Percentiles rank a stretch among this genome's conserved stretches.
phyloP scores from a whole-genome alignment of 1,140 invertebrate genomes.

The Ridgeia piscesae region DNA sequence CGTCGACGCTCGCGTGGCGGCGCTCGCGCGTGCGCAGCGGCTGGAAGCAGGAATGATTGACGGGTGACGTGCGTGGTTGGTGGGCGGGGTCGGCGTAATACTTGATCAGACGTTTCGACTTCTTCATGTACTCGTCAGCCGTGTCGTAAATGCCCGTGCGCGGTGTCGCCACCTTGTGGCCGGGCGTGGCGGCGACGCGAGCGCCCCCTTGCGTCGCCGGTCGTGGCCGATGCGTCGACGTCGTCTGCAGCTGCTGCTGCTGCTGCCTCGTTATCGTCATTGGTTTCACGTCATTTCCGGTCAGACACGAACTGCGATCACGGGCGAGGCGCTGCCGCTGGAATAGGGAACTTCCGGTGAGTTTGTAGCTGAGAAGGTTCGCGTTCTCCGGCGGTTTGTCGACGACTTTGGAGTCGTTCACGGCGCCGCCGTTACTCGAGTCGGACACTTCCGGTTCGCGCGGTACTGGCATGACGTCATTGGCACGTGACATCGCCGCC shows the following conservation, averaged over 20 bases:
- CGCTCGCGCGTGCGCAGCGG: not conserved
- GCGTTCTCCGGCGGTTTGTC: not conserved
- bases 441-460: not conserved
- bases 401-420: not conserved
- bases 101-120: not conserved
- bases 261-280: not conserved
- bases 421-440: not conserved
- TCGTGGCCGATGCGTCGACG: too few relatives aligned
- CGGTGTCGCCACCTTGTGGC: not conserved
- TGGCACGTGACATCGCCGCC: not conserved
- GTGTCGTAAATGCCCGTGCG: not conserved
- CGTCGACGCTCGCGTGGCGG: not conserved
- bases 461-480: not conserved
- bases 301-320: not conserved
- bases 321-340: not conserved
- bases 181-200: too few relatives aligned
- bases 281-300: not conserved
- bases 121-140: not conserved
- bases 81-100: not conserved
- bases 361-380: not conserved
- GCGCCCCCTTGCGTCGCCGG: not conserved
- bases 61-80: not conserved
- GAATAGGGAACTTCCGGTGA: not conserved
- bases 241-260: not conserved
- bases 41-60: not conserved